These are phyloP conservation scores for Dendrophyllia cribrosa DNA, from an alignment of 64 coral and sea anemone species.

Conservation along the genomic window DNA sequence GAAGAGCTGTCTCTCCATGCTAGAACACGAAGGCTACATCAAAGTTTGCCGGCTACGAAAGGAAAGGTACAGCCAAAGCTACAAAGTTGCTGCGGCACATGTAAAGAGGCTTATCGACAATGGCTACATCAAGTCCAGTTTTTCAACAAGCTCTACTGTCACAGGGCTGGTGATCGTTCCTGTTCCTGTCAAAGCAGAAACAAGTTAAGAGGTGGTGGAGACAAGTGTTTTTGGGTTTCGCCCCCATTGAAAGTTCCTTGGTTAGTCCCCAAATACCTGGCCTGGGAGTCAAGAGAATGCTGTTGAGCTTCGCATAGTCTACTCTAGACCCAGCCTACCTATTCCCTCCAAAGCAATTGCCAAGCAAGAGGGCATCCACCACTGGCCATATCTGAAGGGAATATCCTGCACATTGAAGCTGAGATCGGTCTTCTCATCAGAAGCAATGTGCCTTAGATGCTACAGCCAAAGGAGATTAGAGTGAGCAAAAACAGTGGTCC, in stretches of 20 bases:
- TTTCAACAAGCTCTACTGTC: background rate
- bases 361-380: slow-evolving; percentile 24
- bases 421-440: slow-evolving; percentile 48
- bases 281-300: background rate
- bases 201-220: background rate
- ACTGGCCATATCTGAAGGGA: slow-evolving; percentile 30
- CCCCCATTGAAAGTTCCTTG: slow-evolving; percentile 7
- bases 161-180: background rate
- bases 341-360: slow-evolving; percentile 6
- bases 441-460: slow-evolving; percentile 37
- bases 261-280: slow-evolving; percentile 9
- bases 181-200: background rate
- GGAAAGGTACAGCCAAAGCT: slow-evolving; percentile 61
- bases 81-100: slow-evolving; percentile 49
- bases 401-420: background rate
- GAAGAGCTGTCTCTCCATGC: slow-evolving; percentile 61
- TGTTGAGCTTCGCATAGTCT: too few species aligned
- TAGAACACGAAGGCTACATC: slow-evolving; percentile 54
- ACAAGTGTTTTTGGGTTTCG: slow-evolving; percentile 39
- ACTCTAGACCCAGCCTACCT: too few species aligned
- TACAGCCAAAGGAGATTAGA: too few species aligned
- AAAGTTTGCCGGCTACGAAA: slow-evolving; percentile 52
- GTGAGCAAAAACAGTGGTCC: background rate
- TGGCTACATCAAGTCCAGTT: background rate
- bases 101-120: slow-evolving; percentile 18